Evolutionary conservation across 2,888 invertebrate genomes (phyloP), one percentile per base, ranked within the genome.

Genomic region (Aspidapion aeneum): DNA sequence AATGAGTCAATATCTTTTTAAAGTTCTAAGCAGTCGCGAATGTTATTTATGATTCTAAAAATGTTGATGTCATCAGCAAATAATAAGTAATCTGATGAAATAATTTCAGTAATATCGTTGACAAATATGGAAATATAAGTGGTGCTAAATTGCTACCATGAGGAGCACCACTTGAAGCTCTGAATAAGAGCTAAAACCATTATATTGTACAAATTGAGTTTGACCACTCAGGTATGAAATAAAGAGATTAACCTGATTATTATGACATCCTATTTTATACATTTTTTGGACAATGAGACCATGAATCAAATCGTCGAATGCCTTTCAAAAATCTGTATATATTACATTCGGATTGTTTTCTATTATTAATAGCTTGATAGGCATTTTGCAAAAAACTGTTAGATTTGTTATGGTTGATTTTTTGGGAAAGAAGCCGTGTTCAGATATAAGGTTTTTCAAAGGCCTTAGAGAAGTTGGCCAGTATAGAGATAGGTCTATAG

Each of bases 321-420:
- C 60, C 19, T 57, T 61, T 7, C 49, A 55, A 16, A 58, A 57
- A 18, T 62, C 62, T 20, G 51, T 58, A 21, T 62, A 58, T 57
- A 62, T 51, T 1, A 62, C 62, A 18, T n/a, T 62, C 62, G 18
- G 52, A 35, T 58, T 61, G 57, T 7, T 17, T 54, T 20, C 61
- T 21, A 7, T 20, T 50, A 57, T 61, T 21, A 48, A 20, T 17
- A 20, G 21, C 20, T 21, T 60, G 54, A 12, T 52, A 7, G 54
- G 54, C 20, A 21, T 19, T 54, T 22, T 60, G 55, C 16, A 54
- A 19, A 22, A 57, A 21, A 21, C 20, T 1, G 60, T 48, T n/a
- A 60, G 51, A 56, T 63, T 56, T 17, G 55, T 50, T 5, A 51
- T 21, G 17, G 60, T 60, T 21, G 60, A 63, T 49, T 48, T 9